Percentiles rank a stretch among this genome's conserved stretches.
These are phyloP conservation scores for Diadema setosum DNA, from an alignment of 35 echinoderm and acorn worm genomes.

Conservation along the genomic window DNA sequence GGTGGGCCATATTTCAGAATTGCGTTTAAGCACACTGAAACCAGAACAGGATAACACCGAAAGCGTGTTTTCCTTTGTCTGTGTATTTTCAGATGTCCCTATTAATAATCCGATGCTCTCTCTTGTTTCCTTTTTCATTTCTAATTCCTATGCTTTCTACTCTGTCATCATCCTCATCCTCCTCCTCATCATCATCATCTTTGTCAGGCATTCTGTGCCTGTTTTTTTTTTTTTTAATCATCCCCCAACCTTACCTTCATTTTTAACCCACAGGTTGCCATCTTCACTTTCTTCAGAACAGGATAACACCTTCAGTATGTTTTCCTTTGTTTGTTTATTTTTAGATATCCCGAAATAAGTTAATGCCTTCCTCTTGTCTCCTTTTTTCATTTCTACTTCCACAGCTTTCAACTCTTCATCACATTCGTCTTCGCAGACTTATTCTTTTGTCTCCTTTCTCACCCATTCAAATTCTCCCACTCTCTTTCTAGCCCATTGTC, in stretches of 20 bases:
- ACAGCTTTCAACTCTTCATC: neutral
- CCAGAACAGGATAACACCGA: too few species aligned
- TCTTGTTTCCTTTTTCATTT: neutral
- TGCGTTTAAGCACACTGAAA: too few species aligned
- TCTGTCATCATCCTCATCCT: neutral
- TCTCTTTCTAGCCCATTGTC: neutral
- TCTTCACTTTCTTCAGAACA: too few species aligned
- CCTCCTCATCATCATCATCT: neutral
- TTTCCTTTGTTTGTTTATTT: too few species aligned
- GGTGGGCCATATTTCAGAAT: too few species aligned
- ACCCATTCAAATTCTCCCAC: neutral
- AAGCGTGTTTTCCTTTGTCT: too few species aligned
- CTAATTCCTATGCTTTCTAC: neutral
- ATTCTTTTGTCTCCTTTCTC: neutral
- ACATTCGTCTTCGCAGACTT: too few species aligned
- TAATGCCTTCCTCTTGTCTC: neutral
- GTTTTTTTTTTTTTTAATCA: neutral
- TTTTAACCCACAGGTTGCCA: too few species aligned
- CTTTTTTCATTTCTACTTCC: neutral
- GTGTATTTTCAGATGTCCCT: too few species aligned
- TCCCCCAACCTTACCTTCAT: neutral
- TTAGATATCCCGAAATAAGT: too few species aligned
- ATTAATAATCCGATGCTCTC: too few species aligned
- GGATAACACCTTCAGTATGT: too few species aligned
- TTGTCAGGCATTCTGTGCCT: neutral